Evolutionary conservation across 2,888 invertebrate species (phyloP).

Genomic region (Torymus texanus): DNA sequence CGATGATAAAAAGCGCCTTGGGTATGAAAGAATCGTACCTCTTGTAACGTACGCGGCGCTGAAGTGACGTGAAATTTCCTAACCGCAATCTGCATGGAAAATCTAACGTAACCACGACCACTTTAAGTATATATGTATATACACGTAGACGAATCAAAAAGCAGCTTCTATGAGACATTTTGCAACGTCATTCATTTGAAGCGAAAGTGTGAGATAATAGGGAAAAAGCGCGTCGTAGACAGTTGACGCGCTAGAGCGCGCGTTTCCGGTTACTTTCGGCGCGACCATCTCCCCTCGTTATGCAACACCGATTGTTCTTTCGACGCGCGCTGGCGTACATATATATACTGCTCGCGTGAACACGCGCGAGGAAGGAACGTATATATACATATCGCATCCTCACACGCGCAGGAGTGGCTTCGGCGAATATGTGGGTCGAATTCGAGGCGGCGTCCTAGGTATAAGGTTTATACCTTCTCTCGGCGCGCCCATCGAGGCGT

Average conservation of each 20-base stretch:
- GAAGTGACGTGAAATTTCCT: too few relatives aligned
- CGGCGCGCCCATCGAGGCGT: not conserved
- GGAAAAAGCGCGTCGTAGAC: not conserved
- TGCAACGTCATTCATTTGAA: not conserved
- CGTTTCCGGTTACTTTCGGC: conserved; percentile 9
- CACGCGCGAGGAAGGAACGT: not conserved
- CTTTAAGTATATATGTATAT: too few relatives aligned
- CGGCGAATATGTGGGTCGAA: conserved; percentile 28
- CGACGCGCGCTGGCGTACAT: conserved; percentile 7
- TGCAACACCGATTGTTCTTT: conserved; percentile 34
- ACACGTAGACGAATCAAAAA: too few relatives aligned
- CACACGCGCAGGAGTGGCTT: conserved; percentile 26
- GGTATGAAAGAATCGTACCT: not conserved
- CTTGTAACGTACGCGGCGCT: too few relatives aligned
- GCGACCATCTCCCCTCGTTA: not conserved
- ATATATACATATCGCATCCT: not conserved
- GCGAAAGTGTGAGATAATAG: not conserved
- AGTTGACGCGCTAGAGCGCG: not conserved
- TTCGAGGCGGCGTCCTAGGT: not conserved
- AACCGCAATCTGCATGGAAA: too few relatives aligned
- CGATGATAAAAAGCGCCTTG: not conserved
- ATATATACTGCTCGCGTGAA: not conserved
- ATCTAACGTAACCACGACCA: too few relatives aligned
- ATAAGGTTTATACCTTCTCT: not conserved
- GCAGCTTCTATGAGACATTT: not conserved